These are phyloP conservation scores for Hippocampus kuda DNA, from an alignment of 2,797 vertebrate species.

Conservation along the genomic window DNA sequence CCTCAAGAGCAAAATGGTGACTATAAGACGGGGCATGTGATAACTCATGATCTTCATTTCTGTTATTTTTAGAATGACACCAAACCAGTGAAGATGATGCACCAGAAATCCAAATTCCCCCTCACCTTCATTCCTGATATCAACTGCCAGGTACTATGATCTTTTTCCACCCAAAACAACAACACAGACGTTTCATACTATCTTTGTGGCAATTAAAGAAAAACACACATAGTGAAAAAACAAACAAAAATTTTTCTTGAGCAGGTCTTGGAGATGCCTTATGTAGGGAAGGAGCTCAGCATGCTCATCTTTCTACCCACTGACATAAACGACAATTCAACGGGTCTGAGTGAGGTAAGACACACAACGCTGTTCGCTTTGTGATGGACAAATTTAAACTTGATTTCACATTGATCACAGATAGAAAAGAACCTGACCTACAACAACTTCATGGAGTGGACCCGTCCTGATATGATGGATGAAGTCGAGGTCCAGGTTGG, in stretches of 20 bases:
- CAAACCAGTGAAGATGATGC: constrained; percentile 81
- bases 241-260: constrained; percentile 6
- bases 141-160: constrained; percentile 48
- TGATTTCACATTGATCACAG: constrained; percentile 45
- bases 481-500: constrained; percentile 58
- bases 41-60: not conserved
- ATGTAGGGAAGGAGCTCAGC: constrained; percentile 68
- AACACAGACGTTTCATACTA: not conserved
- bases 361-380: not conserved
- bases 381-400: not conserved
- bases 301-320: constrained; percentile 78
- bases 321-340: constrained; percentile 58
- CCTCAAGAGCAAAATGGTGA: too few relatives aligned
- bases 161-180: not conserved
- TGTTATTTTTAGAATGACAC: constrained; percentile 55
- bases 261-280: constrained; percentile 79
- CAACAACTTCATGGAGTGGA: constrained; percentile 76
- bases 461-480: constrained; percentile 70
- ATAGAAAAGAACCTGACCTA: constrained; percentile 74
- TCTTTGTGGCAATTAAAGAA: not conserved
- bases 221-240: not conserved
- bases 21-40: too few relatives aligned
- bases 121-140: constrained; percentile 62
- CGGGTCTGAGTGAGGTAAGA: constrained; percentile 74
- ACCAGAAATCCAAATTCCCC: constrained; percentile 60